These are phyloP conservation scores for Nomada ruficornis DNA, from an alignment of 2,888 invertebrate genomes.

Conservation along the genomic window DNA sequence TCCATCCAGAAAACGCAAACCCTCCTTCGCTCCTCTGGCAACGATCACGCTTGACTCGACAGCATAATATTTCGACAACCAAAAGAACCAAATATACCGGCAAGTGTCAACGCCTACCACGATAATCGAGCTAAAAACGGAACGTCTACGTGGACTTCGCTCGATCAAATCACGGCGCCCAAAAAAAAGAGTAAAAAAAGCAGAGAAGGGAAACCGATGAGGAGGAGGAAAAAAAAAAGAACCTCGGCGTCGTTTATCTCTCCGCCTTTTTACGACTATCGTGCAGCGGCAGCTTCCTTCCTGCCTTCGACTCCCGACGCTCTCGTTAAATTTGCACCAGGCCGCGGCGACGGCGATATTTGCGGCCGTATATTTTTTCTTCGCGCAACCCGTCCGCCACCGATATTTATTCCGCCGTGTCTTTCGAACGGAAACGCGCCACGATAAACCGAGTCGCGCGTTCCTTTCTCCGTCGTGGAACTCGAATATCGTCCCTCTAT, in stretches of 20 bases:
- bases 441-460: conserved; percentile 32
- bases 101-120: not conserved
- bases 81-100: not conserved
- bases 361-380: conserved; percentile 66
- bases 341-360: conserved; percentile 56
- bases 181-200: conserved; percentile 1
- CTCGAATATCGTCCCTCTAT: conserved; percentile 37
- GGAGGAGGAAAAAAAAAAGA: conserved; percentile 23
- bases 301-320: conserved; percentile 58
- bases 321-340: conserved; percentile 70
- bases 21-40: not conserved
- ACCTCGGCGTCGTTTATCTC: conserved; percentile 64
- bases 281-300: conserved; percentile 69
- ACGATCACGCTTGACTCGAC: not conserved
- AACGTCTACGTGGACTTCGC: conserved; percentile 14
- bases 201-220: not conserved
- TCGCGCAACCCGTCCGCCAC: conserved; percentile 9
- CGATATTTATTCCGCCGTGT: conserved; percentile 52
- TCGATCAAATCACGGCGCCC: conserved; percentile 41
- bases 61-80: not conserved
- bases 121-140: conserved; percentile 22
- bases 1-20: too few species aligned
- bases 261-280: conserved; percentile 71
- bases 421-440: conserved; percentile 48
- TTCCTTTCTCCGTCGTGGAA: conserved; percentile 20